Evolutionary conservation across 2,113 vertebrate genomes (phyloP).

Genomic region (Crotalus tigris): DNA sequence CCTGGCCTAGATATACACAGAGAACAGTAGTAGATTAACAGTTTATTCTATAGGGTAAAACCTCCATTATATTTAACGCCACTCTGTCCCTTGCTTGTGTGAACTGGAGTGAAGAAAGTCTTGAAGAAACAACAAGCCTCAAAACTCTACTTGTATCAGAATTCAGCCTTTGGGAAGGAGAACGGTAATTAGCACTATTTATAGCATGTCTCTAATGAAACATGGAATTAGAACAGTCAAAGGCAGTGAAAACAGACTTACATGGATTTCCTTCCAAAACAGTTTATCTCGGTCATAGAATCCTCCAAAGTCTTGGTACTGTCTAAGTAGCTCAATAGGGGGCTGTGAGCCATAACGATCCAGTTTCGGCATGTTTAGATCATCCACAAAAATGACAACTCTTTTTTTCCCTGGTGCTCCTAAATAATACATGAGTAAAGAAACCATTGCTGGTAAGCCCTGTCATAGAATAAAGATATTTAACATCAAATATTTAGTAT

Average conservation of each 20-base stretch:
- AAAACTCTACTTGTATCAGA: background rate
- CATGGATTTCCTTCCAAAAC: conserved; percentile 85
- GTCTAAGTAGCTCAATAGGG: conserved; percentile 80
- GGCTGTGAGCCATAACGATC: conserved; percentile 84
- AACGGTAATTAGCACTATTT: background rate
- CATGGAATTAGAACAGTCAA: background rate
- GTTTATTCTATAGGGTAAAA: background rate
- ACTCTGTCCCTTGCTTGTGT: background rate
- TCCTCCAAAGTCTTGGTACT: conserved; percentile 84
- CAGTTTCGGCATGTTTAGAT: conserved; percentile 85
- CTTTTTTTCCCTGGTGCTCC: conserved; percentile 79
- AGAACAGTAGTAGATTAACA: background rate
- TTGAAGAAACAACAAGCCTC: background rate
- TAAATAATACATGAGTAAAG: conserved; percentile 33
- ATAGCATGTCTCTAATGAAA: background rate
- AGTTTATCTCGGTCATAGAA: conserved; percentile 83
- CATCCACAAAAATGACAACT: conserved; percentile 83
- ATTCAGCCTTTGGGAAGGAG: background rate
- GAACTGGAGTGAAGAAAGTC: background rate
- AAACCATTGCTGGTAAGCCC: background rate
- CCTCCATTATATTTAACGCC: background rate
- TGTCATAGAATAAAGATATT: background rate
- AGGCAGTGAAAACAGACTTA: conserved; percentile 32
- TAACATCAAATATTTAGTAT: background rate
- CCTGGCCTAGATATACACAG: background rate